Evolutionary conservation across 2,888 invertebrate genomes (phyloP).

Genomic region (Lasioglossum vierecki): DNA sequence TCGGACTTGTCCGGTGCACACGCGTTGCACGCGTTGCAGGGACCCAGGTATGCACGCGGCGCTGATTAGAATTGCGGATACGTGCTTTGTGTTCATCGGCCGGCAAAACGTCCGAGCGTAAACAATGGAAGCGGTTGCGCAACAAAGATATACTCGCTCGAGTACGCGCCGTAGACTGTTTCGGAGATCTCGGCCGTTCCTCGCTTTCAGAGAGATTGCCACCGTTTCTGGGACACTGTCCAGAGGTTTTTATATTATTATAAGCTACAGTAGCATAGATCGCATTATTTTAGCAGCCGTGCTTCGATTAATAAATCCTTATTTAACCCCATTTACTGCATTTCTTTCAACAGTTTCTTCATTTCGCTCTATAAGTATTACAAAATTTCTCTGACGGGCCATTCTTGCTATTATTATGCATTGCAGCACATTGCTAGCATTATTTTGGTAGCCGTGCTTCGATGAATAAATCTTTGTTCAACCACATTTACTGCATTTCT

Average conservation of each 20-base stretch:
- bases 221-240: not conserved
- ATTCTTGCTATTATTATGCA: not conserved
- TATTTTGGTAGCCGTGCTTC: not conserved
- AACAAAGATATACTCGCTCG: constrained; percentile 63
- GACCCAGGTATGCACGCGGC: constrained; percentile 54
- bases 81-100: constrained; percentile 78
- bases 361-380: no score
- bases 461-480: not conserved
- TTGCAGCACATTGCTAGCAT: not conserved
- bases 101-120: constrained; percentile 76
- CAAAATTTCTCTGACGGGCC: no score
- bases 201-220: not conserved
- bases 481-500: no score
- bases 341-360: no score
- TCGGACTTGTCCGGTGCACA: constrained; percentile 29
- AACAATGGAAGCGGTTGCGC: constrained; percentile 71
- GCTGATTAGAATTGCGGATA: constrained; percentile 72
- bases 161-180: constrained; percentile 27
- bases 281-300: not conserved
- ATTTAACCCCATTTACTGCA: no score
- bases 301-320: not conserved
- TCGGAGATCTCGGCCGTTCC: constrained; percentile 21
- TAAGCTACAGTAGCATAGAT: not conserved
- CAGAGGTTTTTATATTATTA: not conserved
- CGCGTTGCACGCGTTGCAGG: constrained; percentile 56